Evolutionary conservation across 2,797 vertebrate species (phyloP).

Genomic region (Ctenochaetus hawaiiensis): DNA sequence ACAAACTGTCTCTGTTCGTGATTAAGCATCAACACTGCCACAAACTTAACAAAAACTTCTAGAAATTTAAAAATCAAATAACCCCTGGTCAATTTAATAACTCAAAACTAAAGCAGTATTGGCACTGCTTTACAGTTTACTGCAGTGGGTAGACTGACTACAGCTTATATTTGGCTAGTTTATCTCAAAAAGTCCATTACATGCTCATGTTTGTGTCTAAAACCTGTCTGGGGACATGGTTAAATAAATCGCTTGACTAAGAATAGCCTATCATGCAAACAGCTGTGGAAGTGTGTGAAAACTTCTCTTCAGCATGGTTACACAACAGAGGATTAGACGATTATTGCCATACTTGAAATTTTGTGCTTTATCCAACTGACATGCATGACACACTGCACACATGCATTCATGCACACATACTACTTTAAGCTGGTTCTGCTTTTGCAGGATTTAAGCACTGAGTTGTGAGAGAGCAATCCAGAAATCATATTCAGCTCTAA

Average conservation of each 20-base stretch:
- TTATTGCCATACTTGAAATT: conserved; percentile 13
- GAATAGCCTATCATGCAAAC: conserved; percentile 16
- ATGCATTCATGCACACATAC: conserved; percentile 5
- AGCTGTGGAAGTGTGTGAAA: conserved; percentile 8
- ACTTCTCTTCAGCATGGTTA: neutral
- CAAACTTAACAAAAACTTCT: neutral
- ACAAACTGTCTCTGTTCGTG: neutral
- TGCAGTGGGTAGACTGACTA: neutral
- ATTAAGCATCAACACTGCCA: no score
- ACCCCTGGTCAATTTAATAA: neutral
- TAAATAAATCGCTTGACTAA: conserved; percentile 17
- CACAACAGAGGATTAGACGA: conserved; percentile 15
- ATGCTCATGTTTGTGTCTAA: conserved; percentile 37
- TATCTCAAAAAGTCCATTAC: conserved; percentile 47
- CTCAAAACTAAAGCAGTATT: conserved; percentile 4
- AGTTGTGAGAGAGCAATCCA: conserved; percentile 17
- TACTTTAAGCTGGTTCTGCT: conserved; percentile 17
- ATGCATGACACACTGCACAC: conserved; percentile 15
- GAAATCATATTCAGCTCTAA: conserved; percentile 35
- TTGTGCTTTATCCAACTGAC: conserved; percentile 16
- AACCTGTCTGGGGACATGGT: conserved; percentile 26
- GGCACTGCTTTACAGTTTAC: conserved; percentile 4
- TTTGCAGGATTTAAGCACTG: conserved; percentile 42
- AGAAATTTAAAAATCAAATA: conserved; percentile 22
- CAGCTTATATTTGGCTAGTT: conserved; percentile 8